phyloP scores from a whole-genome alignment of 2,888 invertebrate genomes.

The Leucoma salicis region DNA sequence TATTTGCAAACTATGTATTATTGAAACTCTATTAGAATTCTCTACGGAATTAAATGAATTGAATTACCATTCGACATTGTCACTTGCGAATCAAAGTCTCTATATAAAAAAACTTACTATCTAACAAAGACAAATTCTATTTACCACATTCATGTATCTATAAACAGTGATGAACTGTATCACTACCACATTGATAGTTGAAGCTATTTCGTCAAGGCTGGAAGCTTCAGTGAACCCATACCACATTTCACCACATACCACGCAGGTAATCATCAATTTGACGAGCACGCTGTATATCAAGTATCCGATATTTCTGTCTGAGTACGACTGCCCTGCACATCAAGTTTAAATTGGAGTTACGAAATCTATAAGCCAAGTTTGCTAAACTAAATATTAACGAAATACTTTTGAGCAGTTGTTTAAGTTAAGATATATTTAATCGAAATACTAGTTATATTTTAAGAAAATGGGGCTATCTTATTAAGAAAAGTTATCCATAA shows the following conservation, averaged over 20 bases:
- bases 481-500: too few relatives aligned
- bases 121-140: neutral
- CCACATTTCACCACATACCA: constrained; percentile 55
- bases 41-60: too few relatives aligned
- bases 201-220: constrained; percentile 50
- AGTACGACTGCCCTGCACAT: constrained; percentile 48
- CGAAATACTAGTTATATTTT: too few relatives aligned
- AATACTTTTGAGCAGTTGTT: too few relatives aligned
- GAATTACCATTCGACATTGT: too few relatives aligned
- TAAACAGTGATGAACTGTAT: constrained; percentile 56
- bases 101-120: too few relatives aligned
- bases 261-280: constrained; percentile 41
- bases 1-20: too few relatives aligned
- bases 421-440: too few relatives aligned
- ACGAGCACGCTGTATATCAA: constrained; percentile 47
- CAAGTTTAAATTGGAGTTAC: neutral
- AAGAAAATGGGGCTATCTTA: too few relatives aligned
- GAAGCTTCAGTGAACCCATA: constrained; percentile 41
- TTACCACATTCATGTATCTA: constrained; percentile 62
- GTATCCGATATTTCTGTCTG: constrained; percentile 43
- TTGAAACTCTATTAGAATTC: too few relatives aligned
- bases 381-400: too few relatives aligned
- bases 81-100: too few relatives aligned
- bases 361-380: neutral
- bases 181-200: constrained; percentile 46